phyloP scores from a whole-genome alignment of 2,797 vertebrate species.

The Myiothlypis chrysogaster region DNA sequence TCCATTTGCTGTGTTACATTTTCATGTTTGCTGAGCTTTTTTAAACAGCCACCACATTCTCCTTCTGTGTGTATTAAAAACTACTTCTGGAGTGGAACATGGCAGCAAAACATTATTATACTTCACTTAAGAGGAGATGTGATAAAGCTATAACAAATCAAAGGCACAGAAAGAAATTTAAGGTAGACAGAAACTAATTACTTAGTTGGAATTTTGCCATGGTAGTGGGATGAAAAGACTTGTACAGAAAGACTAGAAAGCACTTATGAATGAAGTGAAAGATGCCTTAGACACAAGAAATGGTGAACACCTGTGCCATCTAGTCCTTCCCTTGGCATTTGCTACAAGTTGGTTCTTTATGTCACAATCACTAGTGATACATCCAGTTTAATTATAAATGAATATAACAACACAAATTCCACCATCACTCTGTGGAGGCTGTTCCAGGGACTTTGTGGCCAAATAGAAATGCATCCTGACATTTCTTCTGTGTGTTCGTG shows the following conservation, averaged over 20 bases:
- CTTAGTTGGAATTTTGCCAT: conserved; percentile 13
- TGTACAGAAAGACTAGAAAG: neutral
- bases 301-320: neutral
- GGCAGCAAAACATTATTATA: conserved; percentile 34
- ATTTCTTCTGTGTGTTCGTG: neutral
- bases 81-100: conserved; percentile 46
- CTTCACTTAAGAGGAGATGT: neutral
- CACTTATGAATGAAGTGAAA: conserved; percentile 4
- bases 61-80: conserved; percentile 48
- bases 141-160: neutral
- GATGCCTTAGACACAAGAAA: conserved; percentile 2
- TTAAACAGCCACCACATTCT: conserved; percentile 47
- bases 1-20: conserved; percentile 45
- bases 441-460: neutral
- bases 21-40: conserved; percentile 56
- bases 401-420: neutral
- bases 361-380: neutral
- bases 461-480: neutral
- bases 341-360: neutral
- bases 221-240: neutral
- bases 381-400: conserved; percentile 7
- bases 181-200: conserved; percentile 38
- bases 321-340: neutral
- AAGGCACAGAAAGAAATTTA: neutral
- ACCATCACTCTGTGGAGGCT: neutral